Evolutionary conservation across 1,140 invertebrate species (phyloP), one percentile per base, ranked within the genome.

Genomic region (Zaprionus lachaisei): DNA sequence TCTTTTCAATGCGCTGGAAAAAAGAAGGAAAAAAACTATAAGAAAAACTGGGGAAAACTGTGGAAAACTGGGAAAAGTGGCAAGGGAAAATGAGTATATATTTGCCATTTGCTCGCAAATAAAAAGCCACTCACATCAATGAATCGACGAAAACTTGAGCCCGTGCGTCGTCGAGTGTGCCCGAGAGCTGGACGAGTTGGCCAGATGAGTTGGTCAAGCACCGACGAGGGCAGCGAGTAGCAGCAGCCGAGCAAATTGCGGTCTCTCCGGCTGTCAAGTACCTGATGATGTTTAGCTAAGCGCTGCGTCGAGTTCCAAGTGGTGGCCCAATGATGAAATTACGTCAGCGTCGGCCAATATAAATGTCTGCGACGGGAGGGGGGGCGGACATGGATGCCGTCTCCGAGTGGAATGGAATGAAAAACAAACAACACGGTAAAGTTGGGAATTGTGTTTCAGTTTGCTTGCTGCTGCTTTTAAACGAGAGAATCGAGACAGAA

Each of bases 111-210:
- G 77, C 70, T 81, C 72, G 75, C 79, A 89, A 90, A 89, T 89
- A 84, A 89, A 89, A 89, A 84, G 85, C 85, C 85, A 90, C 85
- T 90, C 85, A 90, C 86, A 90, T 90, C 85, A 90, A 90, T 90
- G 85, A 90, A 82, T 90, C 85, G 85, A 77, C 85, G 80, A 74
- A 49, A 61, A 68, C n/a, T 60, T 62, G 44, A 49, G 70, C 38
- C 44, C 49, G 6, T 55, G 54, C 31, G 61, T 28, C 17, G 22
- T 41, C 58, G 61, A 58, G 28, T 61, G 17, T 15, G 17, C 44
- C 44, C 6, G 31, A 34, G 31, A 49, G 78, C 58, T 72, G 72
- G 56, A 6, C 34, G 26, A 57, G 38, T 47, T 26, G 41, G 41
- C 41, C n/a, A 17, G 57, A 26, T 41, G 38, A 41, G 47, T 47